Evolutionary conservation across 2,888 invertebrate species (phyloP).

Genomic region (Agrochola circellaris): DNA sequence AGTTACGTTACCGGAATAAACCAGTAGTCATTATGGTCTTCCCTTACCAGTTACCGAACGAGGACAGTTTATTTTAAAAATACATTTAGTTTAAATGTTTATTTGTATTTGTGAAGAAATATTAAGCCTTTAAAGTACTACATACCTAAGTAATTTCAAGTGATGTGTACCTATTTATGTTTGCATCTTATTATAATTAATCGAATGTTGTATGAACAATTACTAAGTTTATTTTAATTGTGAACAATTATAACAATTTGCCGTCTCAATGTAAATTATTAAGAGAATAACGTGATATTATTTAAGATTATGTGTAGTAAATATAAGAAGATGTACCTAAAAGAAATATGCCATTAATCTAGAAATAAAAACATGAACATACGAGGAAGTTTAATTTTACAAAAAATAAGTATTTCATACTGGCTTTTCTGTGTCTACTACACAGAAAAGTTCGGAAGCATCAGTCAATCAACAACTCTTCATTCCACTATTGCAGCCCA

Average conservation of each 20-base stretch:
- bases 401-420: not conserved
- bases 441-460: not conserved
- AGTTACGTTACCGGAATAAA: constrained; percentile 80
- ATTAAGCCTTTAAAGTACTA: constrained; percentile 33
- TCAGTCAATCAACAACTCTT: not conserved
- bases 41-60: constrained; percentile 82
- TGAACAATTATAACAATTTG: constrained; percentile 63
- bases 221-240: constrained; percentile 54
- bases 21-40: constrained; percentile 78
- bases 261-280: constrained; percentile 66
- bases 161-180: constrained; percentile 43
- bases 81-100: constrained; percentile 36
- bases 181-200: constrained; percentile 48
- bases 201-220: constrained; percentile 48
- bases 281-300: constrained; percentile 83
- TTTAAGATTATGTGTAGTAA: constrained; percentile 75
- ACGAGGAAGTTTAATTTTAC: constrained; percentile 45
- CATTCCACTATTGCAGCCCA: not conserved
- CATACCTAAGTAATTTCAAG: constrained; percentile 28
- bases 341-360: constrained; percentile 81
- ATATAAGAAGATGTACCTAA: constrained; percentile 77
- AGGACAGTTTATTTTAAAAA: constrained; percentile 65
- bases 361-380: constrained; percentile 68
- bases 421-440: too few relatives aligned
- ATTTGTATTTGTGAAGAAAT: constrained; percentile 36